These are phyloP conservation scores for Cyclophora punctaria DNA, from an alignment of 2,888 invertebrate species.

Conservation along the genomic window DNA sequence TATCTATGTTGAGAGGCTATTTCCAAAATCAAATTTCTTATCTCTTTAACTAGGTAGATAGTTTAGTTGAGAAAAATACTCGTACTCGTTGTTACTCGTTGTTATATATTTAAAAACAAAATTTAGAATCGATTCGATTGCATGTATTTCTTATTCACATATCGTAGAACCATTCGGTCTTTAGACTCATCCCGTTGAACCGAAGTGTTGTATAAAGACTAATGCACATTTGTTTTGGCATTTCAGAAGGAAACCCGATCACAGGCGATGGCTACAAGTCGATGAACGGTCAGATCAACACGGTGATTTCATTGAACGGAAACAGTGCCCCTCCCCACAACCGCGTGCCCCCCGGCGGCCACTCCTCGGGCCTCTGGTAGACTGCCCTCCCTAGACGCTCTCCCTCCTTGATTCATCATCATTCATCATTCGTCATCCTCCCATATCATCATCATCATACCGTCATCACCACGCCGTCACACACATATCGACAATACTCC, in stretches of 20 bases:
- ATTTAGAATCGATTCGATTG: conserved; percentile 8
- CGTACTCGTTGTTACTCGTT: no score
- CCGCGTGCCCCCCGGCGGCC: conserved; percentile 81
- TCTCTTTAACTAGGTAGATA: conserved; percentile 4
- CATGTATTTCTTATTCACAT: conserved; percentile 10
- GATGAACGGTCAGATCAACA: conserved; percentile 75
- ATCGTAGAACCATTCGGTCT: conserved; percentile 9
- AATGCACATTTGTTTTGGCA: conserved; percentile 9
- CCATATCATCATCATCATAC: conserved; percentile 25
- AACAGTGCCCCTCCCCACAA: conserved; percentile 60
- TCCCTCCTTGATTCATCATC: conserved; percentile 14
- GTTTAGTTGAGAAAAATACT: conserved; percentile 7
- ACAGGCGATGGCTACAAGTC: conserved; percentile 76
- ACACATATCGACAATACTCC: conserved; percentile 22
- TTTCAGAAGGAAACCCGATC: conserved; percentile 76
- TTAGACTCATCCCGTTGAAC: conserved; percentile 13
- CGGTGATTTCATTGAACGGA: conserved; percentile 62
- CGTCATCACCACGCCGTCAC: conserved; percentile 23
- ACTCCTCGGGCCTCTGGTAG: conserved; percentile 82
- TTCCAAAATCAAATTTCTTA: background rate
- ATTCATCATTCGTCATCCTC: conserved; percentile 9
- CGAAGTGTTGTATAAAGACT: background rate
- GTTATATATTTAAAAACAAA: background rate
- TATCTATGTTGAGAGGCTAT: background rate
- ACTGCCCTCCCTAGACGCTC: conserved; percentile 26